Percentiles rank a stretch among this genome's conserved stretches.
Evolutionary conservation across 2,113 vertebrate species (phyloP).

Genomic region (Urocitellus parryii): DNA sequence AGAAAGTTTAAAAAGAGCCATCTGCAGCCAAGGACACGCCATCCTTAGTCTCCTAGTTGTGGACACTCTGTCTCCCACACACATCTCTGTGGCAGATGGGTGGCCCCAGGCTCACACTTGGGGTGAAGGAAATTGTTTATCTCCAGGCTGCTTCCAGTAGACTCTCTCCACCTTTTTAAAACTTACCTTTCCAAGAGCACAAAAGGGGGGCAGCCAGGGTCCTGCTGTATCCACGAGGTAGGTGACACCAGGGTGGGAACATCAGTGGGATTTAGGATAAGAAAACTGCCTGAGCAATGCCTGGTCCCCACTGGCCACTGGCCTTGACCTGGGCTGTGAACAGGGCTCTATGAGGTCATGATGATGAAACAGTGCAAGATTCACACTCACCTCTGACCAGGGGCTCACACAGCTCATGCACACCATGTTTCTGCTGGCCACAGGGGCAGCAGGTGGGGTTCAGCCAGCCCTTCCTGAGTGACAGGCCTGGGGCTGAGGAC

Average conservation of each 20-base stretch:
- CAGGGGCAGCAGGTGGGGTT: background rate
- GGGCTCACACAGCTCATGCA: fast-evolving
- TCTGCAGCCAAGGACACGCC: background rate
- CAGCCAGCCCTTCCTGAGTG: too few species aligned
- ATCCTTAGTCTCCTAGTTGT: too few species aligned
- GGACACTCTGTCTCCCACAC: background rate
- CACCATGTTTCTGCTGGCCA: background rate
- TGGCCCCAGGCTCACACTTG: background rate
- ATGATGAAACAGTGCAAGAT: background rate
- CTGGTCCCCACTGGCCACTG: background rate
- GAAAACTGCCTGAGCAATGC: too few species aligned
- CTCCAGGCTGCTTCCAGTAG: background rate
- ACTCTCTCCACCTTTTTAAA: background rate
- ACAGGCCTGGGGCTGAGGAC: fast-evolving
- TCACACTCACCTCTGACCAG: background rate
- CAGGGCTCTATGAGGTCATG: background rate
- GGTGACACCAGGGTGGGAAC: too few species aligned
- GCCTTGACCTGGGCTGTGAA: background rate
- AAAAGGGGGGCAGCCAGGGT: background rate
- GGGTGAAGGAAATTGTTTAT: background rate
- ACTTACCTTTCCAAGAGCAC: too few species aligned
- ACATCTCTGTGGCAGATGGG: too few species aligned
- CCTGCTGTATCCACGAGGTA: background rate
- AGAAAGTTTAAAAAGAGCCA: background rate
- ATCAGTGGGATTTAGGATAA: background rate